A percentile compares a stretch with the other conserved stretches of the same genome.
These are phyloP conservation scores for Metopolophium dirhodum DNA, from an alignment of 1,140 invertebrate genomes.

Conservation along the genomic window DNA sequence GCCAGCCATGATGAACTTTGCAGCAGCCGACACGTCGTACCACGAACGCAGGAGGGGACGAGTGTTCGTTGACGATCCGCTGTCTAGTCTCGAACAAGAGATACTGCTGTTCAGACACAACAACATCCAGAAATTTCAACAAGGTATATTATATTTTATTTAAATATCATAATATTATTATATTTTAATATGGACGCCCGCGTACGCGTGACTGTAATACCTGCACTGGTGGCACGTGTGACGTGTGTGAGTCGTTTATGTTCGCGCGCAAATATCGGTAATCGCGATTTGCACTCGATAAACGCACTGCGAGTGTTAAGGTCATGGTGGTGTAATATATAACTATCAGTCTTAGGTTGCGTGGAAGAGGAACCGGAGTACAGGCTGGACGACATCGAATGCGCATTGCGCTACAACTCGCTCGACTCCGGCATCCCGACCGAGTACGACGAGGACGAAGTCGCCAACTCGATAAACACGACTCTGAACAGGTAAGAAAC, in stretches of 20 bases:
- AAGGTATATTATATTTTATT: neutral
- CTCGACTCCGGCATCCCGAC: slow-evolving; percentile 35
- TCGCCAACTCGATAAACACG: slow-evolving; percentile 40
- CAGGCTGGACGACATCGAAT: slow-evolving; percentile 30
- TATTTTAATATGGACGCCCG: neutral
- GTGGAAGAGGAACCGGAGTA: slow-evolving; percentile 54
- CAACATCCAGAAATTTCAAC: slow-evolving; percentile 52
- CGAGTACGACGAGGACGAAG: slow-evolving; percentile 42
- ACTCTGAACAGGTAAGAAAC: slow-evolving; percentile 22
- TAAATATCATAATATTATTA: neutral
- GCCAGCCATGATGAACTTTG: slow-evolving; percentile 30
- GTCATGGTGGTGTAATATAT: neutral
- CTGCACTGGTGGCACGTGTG: neutral
- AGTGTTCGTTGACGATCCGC: slow-evolving; percentile 49
- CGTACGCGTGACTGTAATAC: neutral
- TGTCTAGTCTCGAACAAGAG: slow-evolving; percentile 54
- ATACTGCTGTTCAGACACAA: slow-evolving; percentile 52
- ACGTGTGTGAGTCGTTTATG: neutral
- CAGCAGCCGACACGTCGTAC: slow-evolving; percentile 15
- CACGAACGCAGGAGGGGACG: slow-evolving; percentile 52
- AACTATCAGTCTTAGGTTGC: slow-evolving; percentile 42
- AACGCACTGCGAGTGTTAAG: neutral
- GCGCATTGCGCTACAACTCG: slow-evolving; percentile 27
- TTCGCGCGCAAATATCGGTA: too few species aligned
- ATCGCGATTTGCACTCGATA: neutral